A percentile compares a stretch with the other conserved stretches of the same genome.
Conservation (phyloP, 1,140 invertebrate species). For the Eurytemora carolleeae region DNA sequence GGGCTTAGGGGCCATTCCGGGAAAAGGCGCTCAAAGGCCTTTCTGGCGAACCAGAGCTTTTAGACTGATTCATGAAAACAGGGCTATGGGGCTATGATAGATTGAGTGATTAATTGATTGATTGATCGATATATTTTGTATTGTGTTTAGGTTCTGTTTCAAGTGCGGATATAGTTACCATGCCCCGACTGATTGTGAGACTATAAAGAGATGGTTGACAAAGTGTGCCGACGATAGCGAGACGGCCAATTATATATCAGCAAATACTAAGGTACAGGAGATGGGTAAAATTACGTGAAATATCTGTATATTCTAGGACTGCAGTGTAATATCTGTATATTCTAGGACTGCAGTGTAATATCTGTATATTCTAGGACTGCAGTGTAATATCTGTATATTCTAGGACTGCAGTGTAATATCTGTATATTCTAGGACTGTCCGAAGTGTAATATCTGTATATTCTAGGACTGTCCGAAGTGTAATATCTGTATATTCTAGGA, state of each 20-base stretch:
- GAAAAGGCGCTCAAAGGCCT: no score
- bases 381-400: no score
- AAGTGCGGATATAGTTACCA: slow-evolving; percentile 91
- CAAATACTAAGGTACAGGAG: slow-evolving; percentile 65
- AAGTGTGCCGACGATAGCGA: slow-evolving; percentile 99
- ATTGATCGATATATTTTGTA: no score
- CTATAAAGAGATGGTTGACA: slow-evolving; percentile 90
- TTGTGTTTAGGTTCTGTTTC: slow-evolving; percentile 28
- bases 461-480: no score
- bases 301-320: slow-evolving; percentile 6
- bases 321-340: neutral
- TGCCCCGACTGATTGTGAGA: slow-evolving; percentile 86
- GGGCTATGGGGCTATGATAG: no score
- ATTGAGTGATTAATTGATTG: no score
- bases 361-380: no score
- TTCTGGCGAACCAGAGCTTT: no score
- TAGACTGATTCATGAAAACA: no score
- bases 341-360: slow-evolving; percentile 77
- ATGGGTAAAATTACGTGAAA: no score
- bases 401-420: slow-evolving; percentile 1
- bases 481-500: slow-evolving; percentile 8
- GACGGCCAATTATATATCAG: slow-evolving; percentile 96
- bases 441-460: slow-evolving; percentile 96
- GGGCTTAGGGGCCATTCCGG: no score
- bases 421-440: slow-evolving; percentile 48